Evolutionary conservation across 2,113 vertebrate genomes (phyloP).

Genomic region (Cacatua alba): DNA sequence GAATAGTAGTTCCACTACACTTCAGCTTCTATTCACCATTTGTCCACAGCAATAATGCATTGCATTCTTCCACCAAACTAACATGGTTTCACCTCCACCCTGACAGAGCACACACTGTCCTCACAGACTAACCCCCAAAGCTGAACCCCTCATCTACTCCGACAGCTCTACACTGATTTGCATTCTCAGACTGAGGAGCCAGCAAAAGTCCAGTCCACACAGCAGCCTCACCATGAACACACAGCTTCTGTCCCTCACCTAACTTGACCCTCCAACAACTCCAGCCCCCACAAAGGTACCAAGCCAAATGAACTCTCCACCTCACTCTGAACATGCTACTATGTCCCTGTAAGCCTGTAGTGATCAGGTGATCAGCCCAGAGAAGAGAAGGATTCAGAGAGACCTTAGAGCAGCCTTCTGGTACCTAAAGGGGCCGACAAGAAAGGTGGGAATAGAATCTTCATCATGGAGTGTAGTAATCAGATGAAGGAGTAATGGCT

Average conservation of each 20-base stretch:
- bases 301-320: neutral
- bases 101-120: neutral
- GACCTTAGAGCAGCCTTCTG: neutral
- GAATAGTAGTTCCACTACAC: neutral
- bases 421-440: neutral
- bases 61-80: neutral
- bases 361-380: rapidly evolving
- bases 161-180: rapidly evolving
- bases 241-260: rapidly evolving
- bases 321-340: neutral
- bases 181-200: neutral
- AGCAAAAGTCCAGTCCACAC: neutral
- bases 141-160: neutral
- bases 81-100: neutral
- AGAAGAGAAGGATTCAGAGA: neutral
- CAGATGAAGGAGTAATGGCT: rapidly evolving
- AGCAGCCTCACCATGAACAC: neutral
- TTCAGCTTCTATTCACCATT: neutral
- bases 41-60: neutral
- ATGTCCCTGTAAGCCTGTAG: neutral
- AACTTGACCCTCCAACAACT: neutral
- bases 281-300: neutral
- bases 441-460: neutral
- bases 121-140: rapidly evolving
- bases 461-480: too few species aligned